Evolutionary conservation across 2,797 vertebrate genomes (phyloP).

Genomic region (Xenops minutus): DNA sequence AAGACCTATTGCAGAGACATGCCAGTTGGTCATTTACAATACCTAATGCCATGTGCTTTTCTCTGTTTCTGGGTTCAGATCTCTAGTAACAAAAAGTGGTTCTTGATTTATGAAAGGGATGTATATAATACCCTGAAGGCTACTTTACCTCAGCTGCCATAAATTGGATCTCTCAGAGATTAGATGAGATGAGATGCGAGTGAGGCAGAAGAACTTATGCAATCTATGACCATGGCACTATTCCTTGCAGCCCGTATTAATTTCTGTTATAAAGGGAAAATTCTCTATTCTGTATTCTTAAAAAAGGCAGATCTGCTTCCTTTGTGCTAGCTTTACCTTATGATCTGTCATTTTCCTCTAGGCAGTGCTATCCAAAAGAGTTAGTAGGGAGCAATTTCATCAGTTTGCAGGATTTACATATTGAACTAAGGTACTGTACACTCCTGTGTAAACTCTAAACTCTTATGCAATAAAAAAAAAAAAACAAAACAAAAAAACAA

Average conservation of each 20-base stretch:
- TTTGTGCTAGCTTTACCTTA: constrained; percentile 75
- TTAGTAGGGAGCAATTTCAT: constrained; percentile 62
- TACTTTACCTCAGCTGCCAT: constrained; percentile 12
- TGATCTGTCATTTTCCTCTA: constrained; percentile 70
- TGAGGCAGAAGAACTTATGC: not conserved
- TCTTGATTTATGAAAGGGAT: constrained; percentile 34
- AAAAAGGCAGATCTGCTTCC: constrained; percentile 75
- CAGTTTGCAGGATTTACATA: constrained; percentile 70
- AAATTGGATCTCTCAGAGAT: constrained; percentile 20
- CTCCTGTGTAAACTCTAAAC: not conserved
- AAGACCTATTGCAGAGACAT: not conserved
- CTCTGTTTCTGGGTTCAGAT: not conserved
- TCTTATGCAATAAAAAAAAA: not conserved
- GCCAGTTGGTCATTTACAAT: not conserved
- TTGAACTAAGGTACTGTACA: not conserved
- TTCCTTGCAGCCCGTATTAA: not conserved
- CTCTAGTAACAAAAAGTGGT: not conserved
- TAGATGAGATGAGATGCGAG: not conserved
- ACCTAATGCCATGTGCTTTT: not conserved
- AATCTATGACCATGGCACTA: not conserved
- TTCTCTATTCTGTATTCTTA: constrained; percentile 72
- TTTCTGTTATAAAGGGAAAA: constrained; percentile 67
- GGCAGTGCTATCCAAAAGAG: constrained; percentile 55
- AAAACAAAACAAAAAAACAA: not conserved
- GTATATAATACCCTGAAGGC: constrained; percentile 8